Evolutionary conservation across 1,140 invertebrate genomes (phyloP), one percentile per base, ranked within the genome.

Genomic region (Rhynchophorus ferrugineus): DNA sequence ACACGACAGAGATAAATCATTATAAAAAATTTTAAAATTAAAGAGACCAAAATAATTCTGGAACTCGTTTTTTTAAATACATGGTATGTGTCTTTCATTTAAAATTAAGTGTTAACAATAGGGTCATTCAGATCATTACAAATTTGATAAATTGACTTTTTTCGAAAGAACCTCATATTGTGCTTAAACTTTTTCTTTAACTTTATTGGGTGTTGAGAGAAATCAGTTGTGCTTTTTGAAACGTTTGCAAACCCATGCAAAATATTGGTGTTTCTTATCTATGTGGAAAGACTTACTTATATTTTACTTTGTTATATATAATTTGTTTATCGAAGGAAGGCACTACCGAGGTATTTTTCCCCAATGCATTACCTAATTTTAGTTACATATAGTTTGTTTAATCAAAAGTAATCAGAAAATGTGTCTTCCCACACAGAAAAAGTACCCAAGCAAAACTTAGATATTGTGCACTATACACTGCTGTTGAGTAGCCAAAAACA

Each of bases 361-460:
- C n/a, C n/a, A n/a, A n/a, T n/a, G n/a, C 14, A 14, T 6, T n/a
- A 11, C 2, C 18, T 9, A 20, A 38, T 42, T 13, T 34, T 29
- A 29, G 5, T 29, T 29, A 29, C 24, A 29, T 29, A 29, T 29
- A 29, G 24, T 38, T 44, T 44, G 14, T 22, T 44, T 51, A 20
- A 18, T 11, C 17, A 3, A 41, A 43, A 49, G 21, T 45, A 54
- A 68, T 67, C 84, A 86, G 85, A 87, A 87, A 87, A 87, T 87
- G 83, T 87, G 84, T 87, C 84, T 86, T 87, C 80, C 83, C 83
- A 85, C 83, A 82, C 75, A 79, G 75, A 80, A 64, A 71, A 69
- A 71, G 59, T 64, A 61, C 52, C 57, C 43, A 42, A 54, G n/a
- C 39, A 54, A 56, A 57, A 60, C 58, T 67, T 66, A 65, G 58